phyloP scores from a whole-genome alignment of 1,140 invertebrate genomes.

The Diploscapter pachys region DNA sequence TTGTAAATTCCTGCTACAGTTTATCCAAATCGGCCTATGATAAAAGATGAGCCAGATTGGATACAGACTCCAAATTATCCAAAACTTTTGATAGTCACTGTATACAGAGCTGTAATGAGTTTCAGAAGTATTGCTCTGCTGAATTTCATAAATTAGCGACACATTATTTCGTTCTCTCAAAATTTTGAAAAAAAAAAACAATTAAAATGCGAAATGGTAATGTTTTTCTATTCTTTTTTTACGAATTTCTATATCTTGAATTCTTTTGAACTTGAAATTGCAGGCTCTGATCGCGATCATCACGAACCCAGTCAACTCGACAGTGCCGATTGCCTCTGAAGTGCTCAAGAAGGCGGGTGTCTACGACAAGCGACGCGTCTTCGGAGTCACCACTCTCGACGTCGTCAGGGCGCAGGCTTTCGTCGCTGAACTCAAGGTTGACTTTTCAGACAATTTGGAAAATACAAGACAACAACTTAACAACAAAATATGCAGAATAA shows the following conservation, averaged over 20 bases:
- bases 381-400: constrained; percentile 95
- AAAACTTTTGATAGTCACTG: too few species aligned
- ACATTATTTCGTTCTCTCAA: too few species aligned
- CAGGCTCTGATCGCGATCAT: constrained; percentile 86
- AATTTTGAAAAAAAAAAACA: too few species aligned
- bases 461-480: not conserved
- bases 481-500: too few species aligned
- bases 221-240: not conserved
- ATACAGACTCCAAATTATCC: too few species aligned
- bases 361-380: constrained; percentile 83
- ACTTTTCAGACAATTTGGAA: not conserved
- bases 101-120: too few species aligned
- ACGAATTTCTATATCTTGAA: not conserved
- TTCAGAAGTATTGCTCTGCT: too few species aligned
- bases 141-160: too few species aligned
- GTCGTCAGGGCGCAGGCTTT: constrained; percentile 91
- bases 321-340: constrained; percentile 92
- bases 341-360: constrained; percentile 85
- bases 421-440: constrained; percentile 71
- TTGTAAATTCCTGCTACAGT: too few species aligned
- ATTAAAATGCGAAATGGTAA: too few species aligned
- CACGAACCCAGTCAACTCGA: constrained; percentile 95
- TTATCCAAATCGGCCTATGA: too few species aligned
- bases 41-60: too few species aligned
- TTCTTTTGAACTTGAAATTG: not conserved